phyloP scores from a whole-genome alignment of 35 echinoderm and acorn worm species.

The Apostichopus parvimensis region DNA sequence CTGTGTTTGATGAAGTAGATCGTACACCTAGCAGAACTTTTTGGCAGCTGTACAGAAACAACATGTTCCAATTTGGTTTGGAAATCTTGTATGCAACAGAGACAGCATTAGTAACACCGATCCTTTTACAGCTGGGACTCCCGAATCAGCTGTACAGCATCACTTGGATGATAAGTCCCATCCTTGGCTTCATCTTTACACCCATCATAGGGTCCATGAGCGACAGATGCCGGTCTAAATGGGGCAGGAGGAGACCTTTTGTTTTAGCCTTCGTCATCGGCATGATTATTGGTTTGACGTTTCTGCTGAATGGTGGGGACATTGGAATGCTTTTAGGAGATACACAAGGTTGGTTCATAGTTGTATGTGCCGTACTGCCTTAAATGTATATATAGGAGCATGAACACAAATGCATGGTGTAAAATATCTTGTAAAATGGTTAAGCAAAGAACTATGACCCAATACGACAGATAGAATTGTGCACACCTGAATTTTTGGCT shows the following conservation, averaged over 20 bases:
- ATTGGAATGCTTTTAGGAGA: constrained; percentile 61
- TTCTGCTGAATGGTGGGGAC: constrained; percentile 81
- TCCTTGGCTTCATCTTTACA: constrained; percentile 72
- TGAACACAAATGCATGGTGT: too few relatives aligned
- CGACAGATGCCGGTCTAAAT: constrained; percentile 68
- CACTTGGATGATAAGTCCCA: constrained; percentile 80
- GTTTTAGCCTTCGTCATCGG: constrained; percentile 67
- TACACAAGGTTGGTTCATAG: constrained; percentile 24
- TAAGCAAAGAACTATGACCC: too few relatives aligned
- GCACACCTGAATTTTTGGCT: too few relatives aligned
- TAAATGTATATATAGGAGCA: too few relatives aligned
- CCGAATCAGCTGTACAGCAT: constrained; percentile 80
- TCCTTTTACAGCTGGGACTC: constrained; percentile 75
- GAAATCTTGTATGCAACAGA: constrained; percentile 87
- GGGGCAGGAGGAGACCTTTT: constrained; percentile 83
- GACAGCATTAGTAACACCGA: constrained; percentile 81
- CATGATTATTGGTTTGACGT: constrained; percentile 63
- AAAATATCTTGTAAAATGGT: too few relatives aligned
- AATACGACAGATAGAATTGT: neutral
- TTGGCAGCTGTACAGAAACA: constrained; percentile 66
- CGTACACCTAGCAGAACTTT: constrained; percentile 46
- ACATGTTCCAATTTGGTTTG: constrained; percentile 71
- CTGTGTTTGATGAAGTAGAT: neutral
- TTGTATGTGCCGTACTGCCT: too few relatives aligned
- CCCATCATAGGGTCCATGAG: constrained; percentile 81